Evolutionary conservation across 2,888 invertebrate genomes (phyloP).

Genomic region (Pammene aurita): DNA sequence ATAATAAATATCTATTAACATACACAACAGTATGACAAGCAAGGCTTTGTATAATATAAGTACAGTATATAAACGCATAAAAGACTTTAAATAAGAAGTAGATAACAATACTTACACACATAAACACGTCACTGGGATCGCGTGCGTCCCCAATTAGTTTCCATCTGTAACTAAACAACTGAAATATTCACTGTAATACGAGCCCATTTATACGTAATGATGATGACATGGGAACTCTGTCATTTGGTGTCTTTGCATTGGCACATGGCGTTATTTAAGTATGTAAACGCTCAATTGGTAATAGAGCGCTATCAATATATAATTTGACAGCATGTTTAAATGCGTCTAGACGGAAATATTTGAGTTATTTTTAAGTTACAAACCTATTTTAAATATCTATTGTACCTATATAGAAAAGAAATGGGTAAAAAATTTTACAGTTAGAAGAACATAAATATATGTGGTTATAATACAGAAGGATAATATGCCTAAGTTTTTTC

Average conservation of each 20-base stretch:
- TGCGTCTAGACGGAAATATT: background rate
- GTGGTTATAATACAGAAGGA: no score
- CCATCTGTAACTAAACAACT: conserved; percentile 73
- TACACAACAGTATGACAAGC: background rate
- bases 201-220: conserved; percentile 74
- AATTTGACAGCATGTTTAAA: conserved; percentile 16
- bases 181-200: conserved; percentile 76
- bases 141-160: conserved; percentile 58
- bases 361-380: background rate
- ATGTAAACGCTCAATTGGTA: conserved; percentile 39
- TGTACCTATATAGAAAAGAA: no score
- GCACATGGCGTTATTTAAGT: conserved; percentile 38
- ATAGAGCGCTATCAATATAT: conserved; percentile 27
- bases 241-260: conserved; percentile 52
- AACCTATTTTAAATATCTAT: no score
- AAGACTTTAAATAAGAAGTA: conserved; percentile 8
- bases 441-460: no score
- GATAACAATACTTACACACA: conserved; percentile 36
- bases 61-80: background rate
- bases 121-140: conserved; percentile 55
- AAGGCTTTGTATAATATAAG: background rate
- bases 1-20: no score
- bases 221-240: conserved; percentile 75
- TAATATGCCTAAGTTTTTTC: no score
- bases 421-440: no score